Evolutionary conservation across 2,113 vertebrate species (phyloP).

Genomic region (Pimephales promelas): DNA sequence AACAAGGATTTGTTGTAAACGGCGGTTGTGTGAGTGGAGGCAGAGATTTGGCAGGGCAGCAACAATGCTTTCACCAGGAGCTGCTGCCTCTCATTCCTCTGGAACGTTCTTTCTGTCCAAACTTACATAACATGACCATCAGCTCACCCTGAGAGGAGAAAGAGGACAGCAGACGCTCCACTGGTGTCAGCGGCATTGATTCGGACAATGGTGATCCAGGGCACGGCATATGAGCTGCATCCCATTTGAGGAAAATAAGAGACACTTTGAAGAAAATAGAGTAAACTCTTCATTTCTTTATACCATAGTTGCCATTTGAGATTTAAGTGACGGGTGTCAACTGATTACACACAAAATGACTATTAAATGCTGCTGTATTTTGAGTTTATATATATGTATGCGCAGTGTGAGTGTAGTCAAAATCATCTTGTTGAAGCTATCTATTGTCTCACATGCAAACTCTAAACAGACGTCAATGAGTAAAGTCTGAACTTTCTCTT

Average conservation of each 20-base stretch:
- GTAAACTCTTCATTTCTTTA: background rate
- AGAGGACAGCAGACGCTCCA: background rate
- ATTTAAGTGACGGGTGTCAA: no score
- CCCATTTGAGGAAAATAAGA: background rate
- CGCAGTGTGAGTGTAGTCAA: no score
- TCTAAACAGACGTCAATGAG: background rate
- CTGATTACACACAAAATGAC: no score
- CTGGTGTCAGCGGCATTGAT: background rate
- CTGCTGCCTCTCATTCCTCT: background rate
- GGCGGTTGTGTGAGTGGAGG: background rate
- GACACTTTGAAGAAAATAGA: background rate
- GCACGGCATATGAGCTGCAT: background rate
- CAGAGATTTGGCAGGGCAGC: slow-evolving; percentile 37
- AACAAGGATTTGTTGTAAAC: background rate
- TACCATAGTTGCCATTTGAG: no score
- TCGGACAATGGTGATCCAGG: background rate
- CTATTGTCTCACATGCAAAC: background rate
- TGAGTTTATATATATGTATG: no score
- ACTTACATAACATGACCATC: background rate
- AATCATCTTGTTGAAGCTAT: no score
- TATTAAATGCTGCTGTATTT: no score
- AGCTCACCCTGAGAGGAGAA: background rate
- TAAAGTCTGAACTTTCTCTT: slow-evolving; percentile 40
- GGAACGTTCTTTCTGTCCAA: background rate
- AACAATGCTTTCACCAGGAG: slow-evolving; percentile 24